phyloP scores from a whole-genome alignment of 2,797 vertebrate genomes.

The Nyctalus aviator region DNA sequence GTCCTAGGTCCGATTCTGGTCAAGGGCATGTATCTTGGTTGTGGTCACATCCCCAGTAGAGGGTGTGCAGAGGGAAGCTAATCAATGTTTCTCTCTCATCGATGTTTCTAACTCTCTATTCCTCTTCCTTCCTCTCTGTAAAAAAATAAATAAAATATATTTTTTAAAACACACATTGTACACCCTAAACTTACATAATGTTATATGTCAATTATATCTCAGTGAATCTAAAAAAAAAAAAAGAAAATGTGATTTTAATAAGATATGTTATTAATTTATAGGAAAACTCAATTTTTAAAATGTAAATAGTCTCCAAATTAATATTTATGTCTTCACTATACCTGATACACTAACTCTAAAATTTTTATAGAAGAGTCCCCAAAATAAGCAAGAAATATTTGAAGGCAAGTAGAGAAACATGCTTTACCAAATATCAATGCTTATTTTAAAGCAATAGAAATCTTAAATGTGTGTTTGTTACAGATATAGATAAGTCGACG shows the following conservation, averaged over 20 bases:
- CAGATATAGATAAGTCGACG: neutral
- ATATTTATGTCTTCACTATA: neutral
- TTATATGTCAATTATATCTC: neutral
- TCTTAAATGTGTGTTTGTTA: neutral
- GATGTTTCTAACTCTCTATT: too few species aligned
- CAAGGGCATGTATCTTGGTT: too few species aligned
- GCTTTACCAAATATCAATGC: neutral
- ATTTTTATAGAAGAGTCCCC: neutral
- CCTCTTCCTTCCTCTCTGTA: too few species aligned
- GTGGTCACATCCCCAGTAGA: too few species aligned
- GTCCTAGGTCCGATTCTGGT: too few species aligned
- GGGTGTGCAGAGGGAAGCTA: too few species aligned
- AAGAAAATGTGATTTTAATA: neutral
- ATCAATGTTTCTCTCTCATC: too few species aligned
- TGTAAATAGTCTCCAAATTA: neutral
- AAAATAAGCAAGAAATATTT: slow-evolving; percentile 23
- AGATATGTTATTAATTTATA: slow-evolving; percentile 10
- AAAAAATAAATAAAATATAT: too few species aligned
- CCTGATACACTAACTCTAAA: neutral
- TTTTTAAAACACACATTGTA: too few species aligned
- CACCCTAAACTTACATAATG: neutral
- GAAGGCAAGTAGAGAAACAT: neutral
- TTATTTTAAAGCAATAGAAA: slow-evolving; percentile 46
- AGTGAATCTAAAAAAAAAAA: neutral
- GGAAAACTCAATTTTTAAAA: neutral